Conservation (phyloP, 2,113 vertebrate species). For the Chroicocephalus ridibundus region DNA sequence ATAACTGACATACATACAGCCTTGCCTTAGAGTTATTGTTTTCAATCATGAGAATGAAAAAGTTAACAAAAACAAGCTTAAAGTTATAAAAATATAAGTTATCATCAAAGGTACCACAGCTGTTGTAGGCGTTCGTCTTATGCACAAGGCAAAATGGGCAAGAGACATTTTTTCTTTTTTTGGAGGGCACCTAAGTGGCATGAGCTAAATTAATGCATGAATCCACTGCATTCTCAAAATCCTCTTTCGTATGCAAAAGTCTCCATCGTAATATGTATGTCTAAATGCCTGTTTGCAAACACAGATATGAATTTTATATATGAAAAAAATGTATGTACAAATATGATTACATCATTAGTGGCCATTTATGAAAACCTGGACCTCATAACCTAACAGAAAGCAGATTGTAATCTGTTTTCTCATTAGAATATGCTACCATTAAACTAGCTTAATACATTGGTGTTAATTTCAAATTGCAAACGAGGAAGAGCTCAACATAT, state of each 20-base stretch:
- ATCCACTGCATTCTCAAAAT: not conserved
- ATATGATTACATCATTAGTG: not conserved
- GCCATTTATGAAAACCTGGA: not conserved
- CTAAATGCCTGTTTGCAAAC: not conserved
- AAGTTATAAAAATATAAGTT: not conserved
- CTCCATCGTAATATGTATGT: not conserved
- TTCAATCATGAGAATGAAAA: not conserved
- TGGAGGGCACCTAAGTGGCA: not conserved
- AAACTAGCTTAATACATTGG: not conserved
- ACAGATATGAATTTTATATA: not conserved
- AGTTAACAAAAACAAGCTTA: not conserved
- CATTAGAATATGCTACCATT: not conserved
- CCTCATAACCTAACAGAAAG: not conserved
- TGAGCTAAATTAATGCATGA: not conserved
- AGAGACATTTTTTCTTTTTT: not conserved
- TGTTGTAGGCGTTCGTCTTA: not conserved
- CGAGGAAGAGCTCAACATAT: not conserved
- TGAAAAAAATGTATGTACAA: not conserved
- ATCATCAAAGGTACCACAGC: not conserved
- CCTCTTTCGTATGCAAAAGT: not conserved
- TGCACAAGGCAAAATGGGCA: not conserved
- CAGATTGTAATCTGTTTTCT: constrained; percentile 15
- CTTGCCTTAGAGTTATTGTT: not conserved
- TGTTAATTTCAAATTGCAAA: constrained; percentile 19
- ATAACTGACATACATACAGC: too few species aligned